A percentile compares a stretch with the other conserved stretches of the same genome.
These are phyloP conservation scores for Crotalus helleri DNA, from an alignment of 2,113 vertebrate genomes.

Conservation along the genomic window DNA sequence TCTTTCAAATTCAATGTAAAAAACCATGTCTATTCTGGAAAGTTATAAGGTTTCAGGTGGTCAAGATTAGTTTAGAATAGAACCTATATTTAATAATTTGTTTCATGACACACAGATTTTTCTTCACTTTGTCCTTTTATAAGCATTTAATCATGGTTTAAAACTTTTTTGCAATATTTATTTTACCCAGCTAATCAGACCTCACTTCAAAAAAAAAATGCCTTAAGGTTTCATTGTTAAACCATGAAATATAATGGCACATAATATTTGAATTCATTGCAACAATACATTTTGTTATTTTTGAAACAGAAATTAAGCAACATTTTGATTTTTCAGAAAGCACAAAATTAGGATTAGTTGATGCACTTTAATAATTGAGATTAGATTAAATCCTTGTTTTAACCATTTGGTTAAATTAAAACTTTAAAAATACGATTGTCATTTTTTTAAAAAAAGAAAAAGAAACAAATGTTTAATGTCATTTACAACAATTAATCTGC, in stretches of 20 bases:
- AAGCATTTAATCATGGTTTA: not conserved
- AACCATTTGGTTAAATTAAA: not conserved
- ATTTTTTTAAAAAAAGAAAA: not conserved
- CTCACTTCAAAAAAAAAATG: not conserved
- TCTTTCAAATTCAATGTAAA: constrained; percentile 5
- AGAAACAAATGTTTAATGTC: not conserved
- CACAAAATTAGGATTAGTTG: constrained; percentile 1
- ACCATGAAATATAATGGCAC: not conserved
- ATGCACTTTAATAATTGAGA: constrained; percentile 13
- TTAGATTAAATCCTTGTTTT: not conserved
- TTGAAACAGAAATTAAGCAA: not conserved
- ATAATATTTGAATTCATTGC: not conserved
- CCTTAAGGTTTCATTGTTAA: not conserved
- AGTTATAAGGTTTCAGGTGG: not conserved
- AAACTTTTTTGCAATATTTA: not conserved
- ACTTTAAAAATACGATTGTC: not conserved
- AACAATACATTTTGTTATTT: not conserved
- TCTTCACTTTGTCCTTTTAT: not conserved
- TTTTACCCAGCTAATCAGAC: not conserved
- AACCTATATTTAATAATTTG: not conserved
- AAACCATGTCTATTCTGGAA: not conserved
- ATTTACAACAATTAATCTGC: not conserved
- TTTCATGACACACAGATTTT: not conserved
- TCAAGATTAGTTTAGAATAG: not conserved
- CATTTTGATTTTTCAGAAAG: not conserved